Evolutionary conservation across 2,113 vertebrate species (phyloP).

Genomic region (Onychostoma macrolepis): DNA sequence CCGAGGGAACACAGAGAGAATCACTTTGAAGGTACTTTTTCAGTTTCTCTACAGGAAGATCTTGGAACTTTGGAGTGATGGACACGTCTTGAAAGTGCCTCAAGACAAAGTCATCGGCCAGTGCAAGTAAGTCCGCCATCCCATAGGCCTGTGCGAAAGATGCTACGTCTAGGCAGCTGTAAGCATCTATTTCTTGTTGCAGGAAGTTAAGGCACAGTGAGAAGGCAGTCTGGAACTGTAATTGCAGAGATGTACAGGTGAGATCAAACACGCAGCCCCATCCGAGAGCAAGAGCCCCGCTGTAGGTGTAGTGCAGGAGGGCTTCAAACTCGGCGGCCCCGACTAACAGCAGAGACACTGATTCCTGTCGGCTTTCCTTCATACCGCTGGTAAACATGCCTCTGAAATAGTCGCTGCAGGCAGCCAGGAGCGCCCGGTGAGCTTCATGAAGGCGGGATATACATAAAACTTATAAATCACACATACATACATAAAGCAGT

Average conservation of each 20-base stretch:
- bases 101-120: conserved; percentile 79
- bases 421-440: conserved; percentile 85
- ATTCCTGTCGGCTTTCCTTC: conserved; percentile 79
- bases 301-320: conserved; percentile 83
- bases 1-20: conserved; percentile 80
- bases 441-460: conserved; percentile 67
- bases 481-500: background rate
- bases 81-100: conserved; percentile 82
- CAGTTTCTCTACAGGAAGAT: conserved; percentile 78
- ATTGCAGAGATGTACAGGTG: conserved; percentile 80
- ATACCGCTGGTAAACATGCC: conserved; percentile 89
- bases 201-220: conserved; percentile 82
- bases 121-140: conserved; percentile 72
- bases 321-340: conserved; percentile 76
- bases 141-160: conserved; percentile 80
- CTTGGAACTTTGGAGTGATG: conserved; percentile 79
- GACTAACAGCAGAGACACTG: conserved; percentile 70
- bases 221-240: conserved; percentile 84
- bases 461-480: background rate
- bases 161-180: conserved; percentile 77
- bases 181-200: conserved; percentile 75
- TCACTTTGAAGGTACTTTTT: conserved; percentile 78
- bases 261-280: conserved; percentile 82
- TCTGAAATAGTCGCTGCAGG: conserved; percentile 87
- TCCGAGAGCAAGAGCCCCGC: conserved; percentile 74